Base-by-base conservation (phyloP, 2,797 vertebrate species). In the Hydrocynus forskahlii region DNA sequence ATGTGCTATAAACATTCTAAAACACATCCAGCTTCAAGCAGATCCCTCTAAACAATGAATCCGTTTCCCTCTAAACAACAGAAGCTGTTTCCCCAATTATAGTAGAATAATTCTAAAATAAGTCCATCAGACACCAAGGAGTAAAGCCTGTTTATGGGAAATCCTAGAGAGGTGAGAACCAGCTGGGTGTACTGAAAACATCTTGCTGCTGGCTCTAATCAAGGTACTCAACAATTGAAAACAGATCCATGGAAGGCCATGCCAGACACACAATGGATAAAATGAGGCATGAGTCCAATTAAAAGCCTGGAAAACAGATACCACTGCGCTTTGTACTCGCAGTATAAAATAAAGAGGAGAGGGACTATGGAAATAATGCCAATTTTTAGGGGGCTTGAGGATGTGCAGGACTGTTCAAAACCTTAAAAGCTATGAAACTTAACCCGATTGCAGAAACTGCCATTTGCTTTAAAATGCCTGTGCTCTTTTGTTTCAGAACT, bases 231-330 rank as follows among this genome's bases (percentile, higher is more conserved):
- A 94, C 38, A 93, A 94, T 93, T 92, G 90, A 92, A 94, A 94
- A 92, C 93, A 92, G 93, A 86, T 91, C 84, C 83, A 84, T 62
- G 82, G 89, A 91, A 92, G 89, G 88, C 87, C 83, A 84, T 88
- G 90, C 90, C 92, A 94, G 91, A 92, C 90, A 88, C 87, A 90
- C 75, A 76, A 23, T 60, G 91, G 90, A 94, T 93, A 90, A 92
- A 93, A 92, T 84, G 76, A 89, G 91, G 92, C 90, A 86, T 84
- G 81, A 72, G 35, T 92, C 92, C 90, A 93, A 92, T 92, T 91
- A 92, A 88, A 92, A 89, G 89, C 76, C 91, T 93, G 91, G 88
- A 91, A 93, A 94, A 94, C 89, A 90, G 89, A 92, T 92, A 91
- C 90, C 45, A 8, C 21, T 14, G 74, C 54, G 48, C 68, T 23